Percentiles rank a stretch among this genome's conserved stretches.
Conservation (phyloP, 2,888 invertebrate species). For the Dinocampus coccinellae region DNA sequence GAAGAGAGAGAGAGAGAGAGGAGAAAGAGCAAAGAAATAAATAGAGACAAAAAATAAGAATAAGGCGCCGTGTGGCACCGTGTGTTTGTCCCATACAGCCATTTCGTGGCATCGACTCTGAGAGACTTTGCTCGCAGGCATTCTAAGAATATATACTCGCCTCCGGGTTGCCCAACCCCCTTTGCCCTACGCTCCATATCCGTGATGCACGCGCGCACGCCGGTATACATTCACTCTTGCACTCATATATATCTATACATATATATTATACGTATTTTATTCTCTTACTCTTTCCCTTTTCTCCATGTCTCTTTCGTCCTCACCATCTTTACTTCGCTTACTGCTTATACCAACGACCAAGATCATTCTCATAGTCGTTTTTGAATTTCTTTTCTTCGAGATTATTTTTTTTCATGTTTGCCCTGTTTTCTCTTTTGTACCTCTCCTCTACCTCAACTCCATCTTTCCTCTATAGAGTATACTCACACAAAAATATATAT, state of each 20-base stretch:
- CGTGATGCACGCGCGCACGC: conserved; percentile 33
- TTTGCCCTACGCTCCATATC: conserved; percentile 41
- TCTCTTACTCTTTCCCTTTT: conserved; percentile 7
- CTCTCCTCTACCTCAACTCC: neutral
- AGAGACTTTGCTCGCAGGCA: conserved; percentile 24
- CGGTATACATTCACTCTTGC: conserved; percentile 21
- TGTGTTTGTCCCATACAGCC: conserved; percentile 46
- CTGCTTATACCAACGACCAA: neutral
- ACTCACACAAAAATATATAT: no score
- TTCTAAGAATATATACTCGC: conserved; percentile 44
- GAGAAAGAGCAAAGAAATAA: conserved; percentile 19
- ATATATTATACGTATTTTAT: conserved; percentile 8
- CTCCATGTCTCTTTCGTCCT: neutral
- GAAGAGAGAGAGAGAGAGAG: neutral
- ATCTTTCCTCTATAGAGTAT: neutral
- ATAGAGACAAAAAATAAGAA: conserved; percentile 33
- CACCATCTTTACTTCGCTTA: neutral
- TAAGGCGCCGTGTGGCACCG: conserved; percentile 37
- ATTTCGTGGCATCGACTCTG: conserved; percentile 45
- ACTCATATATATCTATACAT: neutral
- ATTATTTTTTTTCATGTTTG: neutral
- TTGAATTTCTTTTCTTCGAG: neutral
- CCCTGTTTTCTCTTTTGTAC: neutral
- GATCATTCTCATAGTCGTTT: neutral
- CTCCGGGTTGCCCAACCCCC: conserved; percentile 39